These are phyloP conservation scores for Hydrolagus affinis DNA, from an alignment of 2,113 vertebrate species.

Conservation along the genomic window DNA sequence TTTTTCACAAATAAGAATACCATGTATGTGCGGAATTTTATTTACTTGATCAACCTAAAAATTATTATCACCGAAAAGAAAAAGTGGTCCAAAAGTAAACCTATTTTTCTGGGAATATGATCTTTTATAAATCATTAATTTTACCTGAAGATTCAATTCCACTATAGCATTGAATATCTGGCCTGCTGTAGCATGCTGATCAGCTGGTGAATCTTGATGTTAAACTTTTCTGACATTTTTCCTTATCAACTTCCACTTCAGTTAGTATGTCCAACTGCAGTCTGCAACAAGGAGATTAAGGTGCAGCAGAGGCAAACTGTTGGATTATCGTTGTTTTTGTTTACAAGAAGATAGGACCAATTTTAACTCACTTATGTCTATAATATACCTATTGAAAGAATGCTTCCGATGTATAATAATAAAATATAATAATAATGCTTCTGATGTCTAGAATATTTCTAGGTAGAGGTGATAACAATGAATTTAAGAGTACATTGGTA, in stretches of 20 bases:
- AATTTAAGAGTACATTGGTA: too few species aligned
- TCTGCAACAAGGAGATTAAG: neutral
- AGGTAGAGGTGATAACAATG: too few species aligned
- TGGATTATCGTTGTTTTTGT: too few species aligned
- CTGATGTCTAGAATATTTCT: too few species aligned
- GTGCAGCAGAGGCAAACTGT: too few species aligned
- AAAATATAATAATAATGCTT: neutral
- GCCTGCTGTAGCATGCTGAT: neutral
- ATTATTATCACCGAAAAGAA: neutral
- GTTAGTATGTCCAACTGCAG: neutral
- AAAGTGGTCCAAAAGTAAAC: neutral
- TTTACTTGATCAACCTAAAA: neutral
- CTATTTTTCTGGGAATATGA: neutral
- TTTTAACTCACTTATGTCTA: too few species aligned
- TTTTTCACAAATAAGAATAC: too few species aligned
- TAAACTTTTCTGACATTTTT: neutral
- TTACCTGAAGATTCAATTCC: constrained; percentile 2
- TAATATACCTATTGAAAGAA: neutral
- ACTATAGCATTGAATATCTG: neutral
- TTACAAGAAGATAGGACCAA: too few species aligned
- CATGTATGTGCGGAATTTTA: neutral
- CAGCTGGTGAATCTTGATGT: neutral
- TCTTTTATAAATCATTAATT: neutral
- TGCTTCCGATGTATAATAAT: neutral
- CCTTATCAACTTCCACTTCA: neutral